A percentile compares a stretch with the other conserved stretches of the same genome.
Conservation (phyloP, 2,888 invertebrate species). For the Drosophila mulleri region DNA sequence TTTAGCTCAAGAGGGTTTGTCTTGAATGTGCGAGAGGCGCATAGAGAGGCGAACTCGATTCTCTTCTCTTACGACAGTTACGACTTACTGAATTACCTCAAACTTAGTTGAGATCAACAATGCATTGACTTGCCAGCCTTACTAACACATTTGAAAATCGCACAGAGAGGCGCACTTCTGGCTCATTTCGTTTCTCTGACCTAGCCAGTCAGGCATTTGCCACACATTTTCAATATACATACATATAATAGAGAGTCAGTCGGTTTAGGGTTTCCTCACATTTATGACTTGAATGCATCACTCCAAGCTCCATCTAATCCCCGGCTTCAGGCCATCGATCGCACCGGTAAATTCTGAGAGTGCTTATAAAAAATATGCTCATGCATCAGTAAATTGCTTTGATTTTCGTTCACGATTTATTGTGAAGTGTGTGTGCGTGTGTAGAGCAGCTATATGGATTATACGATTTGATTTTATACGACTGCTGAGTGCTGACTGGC, state of each 20-base stretch:
- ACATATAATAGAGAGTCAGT: not conserved
- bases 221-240: not conserved
- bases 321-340: constrained; percentile 1
- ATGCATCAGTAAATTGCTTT: constrained; percentile 36
- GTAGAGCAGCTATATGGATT: constrained; percentile 22
- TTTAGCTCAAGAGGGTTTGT: no score
- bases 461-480: constrained; percentile 6
- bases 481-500: not conserved
- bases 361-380: constrained; percentile 40
- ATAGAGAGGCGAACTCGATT: not conserved
- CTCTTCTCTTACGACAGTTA: no score
- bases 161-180: not conserved
- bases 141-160: not conserved
- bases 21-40: not conserved
- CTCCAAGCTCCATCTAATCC: not conserved
- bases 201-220: no score
- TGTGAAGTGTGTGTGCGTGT: constrained; percentile 22
- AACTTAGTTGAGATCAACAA: not conserved
- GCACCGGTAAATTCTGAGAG: constrained; percentile 49
- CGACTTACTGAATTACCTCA: not conserved
- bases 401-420: constrained; percentile 30
- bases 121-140: not conserved
- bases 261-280: no score
- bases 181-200: not conserved
- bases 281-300: not conserved